These are phyloP conservation scores for Rhabdophis nuchalis DNA, from an alignment of 2,797 vertebrate species.

Conservation along the genomic window DNA sequence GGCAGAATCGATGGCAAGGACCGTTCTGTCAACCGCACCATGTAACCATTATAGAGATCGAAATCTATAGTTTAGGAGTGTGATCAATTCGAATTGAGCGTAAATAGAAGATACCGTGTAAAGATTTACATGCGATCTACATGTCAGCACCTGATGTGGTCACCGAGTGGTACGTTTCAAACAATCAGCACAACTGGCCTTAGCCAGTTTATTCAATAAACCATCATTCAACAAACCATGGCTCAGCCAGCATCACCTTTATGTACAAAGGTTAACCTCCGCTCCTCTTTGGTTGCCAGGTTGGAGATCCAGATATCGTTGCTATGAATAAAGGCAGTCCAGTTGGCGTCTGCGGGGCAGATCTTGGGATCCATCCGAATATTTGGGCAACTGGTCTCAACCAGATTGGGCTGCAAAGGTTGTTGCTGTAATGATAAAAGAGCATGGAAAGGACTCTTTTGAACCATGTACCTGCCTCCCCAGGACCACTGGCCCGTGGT, in stretches of 20 bases:
- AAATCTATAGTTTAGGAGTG: too few relatives aligned
- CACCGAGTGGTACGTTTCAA: too few relatives aligned
- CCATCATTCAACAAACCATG: neutral
- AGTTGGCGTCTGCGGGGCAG: slow-evolving; percentile 77
- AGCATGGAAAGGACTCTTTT: neutral
- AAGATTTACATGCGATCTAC: too few relatives aligned
- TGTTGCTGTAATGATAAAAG: slow-evolving; percentile 69
- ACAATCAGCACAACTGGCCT: too few relatives aligned
- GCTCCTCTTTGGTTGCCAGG: slow-evolving; percentile 74
- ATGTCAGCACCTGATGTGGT: too few relatives aligned
- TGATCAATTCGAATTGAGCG: too few relatives aligned
- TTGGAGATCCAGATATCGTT: slow-evolving; percentile 80
- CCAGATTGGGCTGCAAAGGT: slow-evolving; percentile 72
- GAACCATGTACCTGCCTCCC: neutral
- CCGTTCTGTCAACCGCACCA: too few relatives aligned
- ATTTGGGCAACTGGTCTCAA: slow-evolving; percentile 78
- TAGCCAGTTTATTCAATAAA: neutral
- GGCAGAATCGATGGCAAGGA: too few relatives aligned
- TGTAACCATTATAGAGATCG: too few relatives aligned
- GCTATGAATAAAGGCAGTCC: slow-evolving; percentile 80
- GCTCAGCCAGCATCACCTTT: slow-evolving; percentile 65
- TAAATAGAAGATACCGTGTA: too few relatives aligned
- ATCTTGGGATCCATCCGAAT: slow-evolving; percentile 82
- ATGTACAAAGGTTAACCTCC: slow-evolving; percentile 76
- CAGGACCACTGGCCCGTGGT: too few relatives aligned